These are phyloP conservation scores for Etheostoma perlongum DNA, from an alignment of 2,797 vertebrate genomes.

Conservation along the genomic window DNA sequence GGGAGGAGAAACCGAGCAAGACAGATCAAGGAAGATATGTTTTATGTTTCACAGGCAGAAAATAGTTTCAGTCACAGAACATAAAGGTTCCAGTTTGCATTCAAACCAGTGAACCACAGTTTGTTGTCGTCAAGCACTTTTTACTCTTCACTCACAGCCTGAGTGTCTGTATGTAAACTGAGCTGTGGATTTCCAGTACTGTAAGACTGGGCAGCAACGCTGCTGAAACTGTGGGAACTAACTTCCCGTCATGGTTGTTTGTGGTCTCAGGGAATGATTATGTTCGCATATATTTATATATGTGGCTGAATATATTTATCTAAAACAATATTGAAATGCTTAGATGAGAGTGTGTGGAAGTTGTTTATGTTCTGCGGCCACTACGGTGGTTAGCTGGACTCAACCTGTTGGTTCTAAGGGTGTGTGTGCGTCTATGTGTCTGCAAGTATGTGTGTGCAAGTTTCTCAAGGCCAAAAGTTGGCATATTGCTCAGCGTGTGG, in stretches of 20 bases:
- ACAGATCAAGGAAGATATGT: conserved; percentile 21
- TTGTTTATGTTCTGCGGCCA: conserved; percentile 83
- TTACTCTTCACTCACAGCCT: conserved; percentile 26
- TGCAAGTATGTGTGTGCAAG: conserved; percentile 38
- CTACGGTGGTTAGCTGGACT: conserved; percentile 68
- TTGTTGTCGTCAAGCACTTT: conserved; percentile 62
- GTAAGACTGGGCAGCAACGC: conserved; percentile 68
- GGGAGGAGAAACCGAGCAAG: conserved; percentile 40
- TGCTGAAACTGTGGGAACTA: conserved; percentile 79
- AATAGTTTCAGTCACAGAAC: conserved; percentile 62
- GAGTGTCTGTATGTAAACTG: conserved; percentile 44
- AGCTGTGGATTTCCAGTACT: conserved; percentile 66
- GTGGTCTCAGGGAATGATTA: conserved; percentile 77
- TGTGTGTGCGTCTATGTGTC: conserved; percentile 66
- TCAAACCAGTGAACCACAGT: conserved; percentile 46
- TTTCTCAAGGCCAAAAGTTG: conserved; percentile 80
- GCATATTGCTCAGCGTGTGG: conserved; percentile 81
- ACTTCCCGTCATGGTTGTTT: conserved; percentile 78
- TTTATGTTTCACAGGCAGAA: conserved; percentile 56
- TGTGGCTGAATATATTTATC: conserved; percentile 81
- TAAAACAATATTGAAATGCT: conserved; percentile 80
- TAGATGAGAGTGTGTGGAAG: conserved; percentile 81
- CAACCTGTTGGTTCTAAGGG: conserved; percentile 76
- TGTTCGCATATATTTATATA: conserved; percentile 78
- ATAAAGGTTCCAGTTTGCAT: conserved; percentile 48